These are phyloP conservation scores for Oncorhynchus kisutch DNA, from an alignment of 2,113 vertebrate genomes.

Conservation along the genomic window DNA sequence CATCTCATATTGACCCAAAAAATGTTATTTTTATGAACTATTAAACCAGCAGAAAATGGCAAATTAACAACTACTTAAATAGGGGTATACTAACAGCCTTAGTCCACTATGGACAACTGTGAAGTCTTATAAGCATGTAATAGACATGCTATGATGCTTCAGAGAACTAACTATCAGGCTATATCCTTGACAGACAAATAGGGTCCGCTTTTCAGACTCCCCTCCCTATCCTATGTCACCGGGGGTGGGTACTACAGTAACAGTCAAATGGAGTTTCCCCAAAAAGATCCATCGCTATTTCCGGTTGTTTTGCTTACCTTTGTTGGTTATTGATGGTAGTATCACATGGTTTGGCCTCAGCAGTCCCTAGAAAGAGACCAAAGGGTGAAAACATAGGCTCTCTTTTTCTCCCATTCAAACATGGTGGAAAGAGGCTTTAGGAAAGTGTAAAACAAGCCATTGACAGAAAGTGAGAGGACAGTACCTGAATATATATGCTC, in stretches of 20 bases:
- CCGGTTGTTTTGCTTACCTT: neutral
- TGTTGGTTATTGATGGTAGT: constrained; percentile 12
- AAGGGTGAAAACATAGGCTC: neutral
- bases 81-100: no score
- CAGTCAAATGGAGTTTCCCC: neutral
- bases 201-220: no score
- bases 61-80: no score
- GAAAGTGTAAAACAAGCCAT: neutral
- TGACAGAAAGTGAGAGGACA: neutral
- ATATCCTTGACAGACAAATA: no score
- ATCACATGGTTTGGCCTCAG: constrained; percentile 39
- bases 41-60: no score
- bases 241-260: neutral
- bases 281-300: neutral
- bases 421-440: neutral
- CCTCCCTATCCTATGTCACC: neutral
- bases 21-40: no score
- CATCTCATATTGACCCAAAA: no score
- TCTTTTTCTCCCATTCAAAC: neutral
- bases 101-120: no score
- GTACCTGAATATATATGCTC: constrained; percentile 58
- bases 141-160: neutral
- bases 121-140: neutral
- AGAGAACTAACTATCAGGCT: no score
- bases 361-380: neutral